phyloP scores from a whole-genome alignment of 2,113 vertebrate species.

The Tinamus guttatus region DNA sequence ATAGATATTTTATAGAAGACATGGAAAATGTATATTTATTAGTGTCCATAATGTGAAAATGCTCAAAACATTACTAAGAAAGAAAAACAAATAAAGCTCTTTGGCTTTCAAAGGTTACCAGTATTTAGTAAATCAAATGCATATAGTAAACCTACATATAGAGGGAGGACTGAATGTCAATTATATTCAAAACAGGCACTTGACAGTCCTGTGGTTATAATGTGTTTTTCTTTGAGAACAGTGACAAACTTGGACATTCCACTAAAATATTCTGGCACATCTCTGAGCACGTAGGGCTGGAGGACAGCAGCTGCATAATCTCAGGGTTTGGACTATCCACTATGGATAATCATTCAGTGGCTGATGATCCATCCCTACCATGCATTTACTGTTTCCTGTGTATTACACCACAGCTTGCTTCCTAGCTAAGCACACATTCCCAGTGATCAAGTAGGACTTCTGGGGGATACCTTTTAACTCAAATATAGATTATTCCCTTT shows the following conservation, averaged over 20 bases:
- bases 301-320: no score
- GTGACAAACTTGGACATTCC: not conserved
- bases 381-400: no score
- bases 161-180: not conserved
- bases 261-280: not conserved
- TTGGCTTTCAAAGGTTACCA: not conserved
- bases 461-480: no score
- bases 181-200: not conserved
- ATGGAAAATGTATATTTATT: not conserved
- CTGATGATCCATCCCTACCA: no score
- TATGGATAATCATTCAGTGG: no score
- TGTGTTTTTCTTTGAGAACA: not conserved
- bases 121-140: not conserved
- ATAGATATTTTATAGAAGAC: not conserved
- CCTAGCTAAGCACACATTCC: no score
- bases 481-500: no score
- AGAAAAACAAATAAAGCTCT: not conserved
- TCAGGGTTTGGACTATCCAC: no score
- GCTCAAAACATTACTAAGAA: not conserved
- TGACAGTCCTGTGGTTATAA: not conserved
- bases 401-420: no score
- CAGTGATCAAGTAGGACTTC: no score
- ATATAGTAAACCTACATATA: not conserved
- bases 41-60: not conserved
- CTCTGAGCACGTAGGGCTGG: no score